phyloP scores from a whole-genome alignment of 2,113 vertebrate genomes.

The Bubo scandiacus region DNA sequence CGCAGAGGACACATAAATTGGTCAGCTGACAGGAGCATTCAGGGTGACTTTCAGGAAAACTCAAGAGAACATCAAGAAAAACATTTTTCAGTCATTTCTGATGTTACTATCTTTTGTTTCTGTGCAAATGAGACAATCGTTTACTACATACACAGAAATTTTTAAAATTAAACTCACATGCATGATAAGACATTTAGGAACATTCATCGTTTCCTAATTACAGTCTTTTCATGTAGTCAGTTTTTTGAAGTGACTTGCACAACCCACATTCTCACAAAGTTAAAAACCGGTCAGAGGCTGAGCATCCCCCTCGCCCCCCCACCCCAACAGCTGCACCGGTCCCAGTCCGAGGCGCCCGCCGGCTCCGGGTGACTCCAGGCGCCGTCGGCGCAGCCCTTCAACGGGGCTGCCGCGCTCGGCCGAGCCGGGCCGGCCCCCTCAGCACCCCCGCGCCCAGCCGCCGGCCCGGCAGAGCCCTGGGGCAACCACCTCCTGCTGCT shows the following conservation, averaged over 20 bases:
- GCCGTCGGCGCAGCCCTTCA: too few relatives aligned
- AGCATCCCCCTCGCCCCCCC: fast-evolving
- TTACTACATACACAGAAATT: fast-evolving
- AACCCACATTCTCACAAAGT: background rate
- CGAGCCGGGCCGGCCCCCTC: background rate
- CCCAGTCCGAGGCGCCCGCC: fast-evolving
- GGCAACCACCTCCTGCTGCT: fast-evolving
- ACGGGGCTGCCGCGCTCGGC: background rate
- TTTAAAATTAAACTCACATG: background rate
- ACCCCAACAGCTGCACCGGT: fast-evolving
- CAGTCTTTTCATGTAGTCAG: fast-evolving
- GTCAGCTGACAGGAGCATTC: background rate
- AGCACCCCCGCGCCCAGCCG: background rate
- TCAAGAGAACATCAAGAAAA: background rate
- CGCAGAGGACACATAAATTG: fast-evolving
- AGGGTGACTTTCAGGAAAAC: background rate
- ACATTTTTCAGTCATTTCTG: background rate
- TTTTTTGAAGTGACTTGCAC: background rate
- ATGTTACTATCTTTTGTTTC: fast-evolving
- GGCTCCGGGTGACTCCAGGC: fast-evolving
- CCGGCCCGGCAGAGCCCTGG: background rate
- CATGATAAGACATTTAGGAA: fast-evolving
- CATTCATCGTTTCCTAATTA: background rate
- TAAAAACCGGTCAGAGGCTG: fast-evolving
- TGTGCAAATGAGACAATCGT: background rate